These are phyloP conservation scores for Trichosurus vulpecula DNA, from an alignment of 2,797 vertebrate species.

Conservation along the genomic window DNA sequence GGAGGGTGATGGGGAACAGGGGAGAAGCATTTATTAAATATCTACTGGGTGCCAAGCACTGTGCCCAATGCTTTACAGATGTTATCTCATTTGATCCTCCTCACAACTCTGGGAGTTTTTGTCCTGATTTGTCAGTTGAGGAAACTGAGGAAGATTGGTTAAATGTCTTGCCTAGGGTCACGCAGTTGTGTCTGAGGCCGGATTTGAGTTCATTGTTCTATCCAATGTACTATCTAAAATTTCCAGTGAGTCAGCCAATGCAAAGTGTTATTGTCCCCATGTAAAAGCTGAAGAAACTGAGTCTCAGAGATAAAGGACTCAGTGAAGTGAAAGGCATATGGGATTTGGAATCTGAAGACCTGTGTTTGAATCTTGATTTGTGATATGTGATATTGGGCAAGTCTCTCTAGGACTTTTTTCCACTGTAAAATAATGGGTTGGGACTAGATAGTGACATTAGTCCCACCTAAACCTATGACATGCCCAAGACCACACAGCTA, in stretches of 20 bases:
- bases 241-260: neutral
- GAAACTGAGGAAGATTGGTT: neutral
- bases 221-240: neutral
- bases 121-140: neutral
- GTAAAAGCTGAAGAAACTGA: neutral
- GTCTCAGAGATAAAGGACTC: neutral
- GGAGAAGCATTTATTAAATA: neutral
- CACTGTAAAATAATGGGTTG: neutral
- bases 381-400: neutral
- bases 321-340: neutral
- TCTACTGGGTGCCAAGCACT: too few relatives aligned
- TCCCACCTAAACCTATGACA: neutral
- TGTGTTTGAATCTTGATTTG: neutral
- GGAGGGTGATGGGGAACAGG: neutral
- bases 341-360: neutral
- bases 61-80: neutral
- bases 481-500: accelerated
- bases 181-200: neutral
- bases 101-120: neutral
- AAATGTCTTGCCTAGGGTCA: neutral
- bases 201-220: neutral
- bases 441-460: neutral
- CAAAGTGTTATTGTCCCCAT: neutral
- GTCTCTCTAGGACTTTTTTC: neutral
- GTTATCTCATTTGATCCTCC: neutral